Evolutionary conservation across 2,888 invertebrate species (phyloP), one percentile per base, ranked within the genome.

Genomic region (Anticlea derivata): DNA sequence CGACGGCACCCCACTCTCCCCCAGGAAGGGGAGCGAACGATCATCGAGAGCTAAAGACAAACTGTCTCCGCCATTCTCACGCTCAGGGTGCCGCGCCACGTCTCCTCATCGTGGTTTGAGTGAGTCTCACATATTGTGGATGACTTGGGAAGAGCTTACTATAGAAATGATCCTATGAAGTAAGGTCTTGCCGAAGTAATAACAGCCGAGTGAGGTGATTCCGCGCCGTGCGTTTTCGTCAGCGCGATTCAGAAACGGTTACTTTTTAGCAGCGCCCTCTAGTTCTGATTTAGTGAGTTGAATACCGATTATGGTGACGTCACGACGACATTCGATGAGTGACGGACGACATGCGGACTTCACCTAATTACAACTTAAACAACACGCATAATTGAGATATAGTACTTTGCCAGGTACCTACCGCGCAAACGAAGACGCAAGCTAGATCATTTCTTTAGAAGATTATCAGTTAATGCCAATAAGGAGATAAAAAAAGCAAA

Each of bases 11-110:
- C 34, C 44, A 44, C 44, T 10, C 44, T 44, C 27, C 43, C 43
- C 41, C 33, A 7, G 13, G 10, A 43, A 43, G 43, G 44, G 44
- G 6, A 44, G 44, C 24, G 44, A 44, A 44, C 44, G 44, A 39
- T 49, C 41, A 41, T 35, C 34, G 34, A 43, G 3, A 29, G 35
- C 35, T 53, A 13, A 17, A 26, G 11, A 8, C 39, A 13, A 33
- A 1, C 23, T 27, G 38, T 11, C 33, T 31, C 37, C 12, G 37
- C 24, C 38, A 23, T 3, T 23, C 35, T 35, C 35, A 35, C 35
- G 33, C 33, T 43, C 43, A 41, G 41, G 43, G 33, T 7, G 27
- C 27, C 27, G 29, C 35, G 35, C 45, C 34, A 45, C 35, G 22
- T 31, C 38, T 39, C 38, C 27, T 39, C 38, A 39, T 27, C 38